These are phyloP conservation scores for Drosophila nr. perissopoda DNA, from an alignment of 2,888 invertebrate species.

Conservation along the genomic window DNA sequence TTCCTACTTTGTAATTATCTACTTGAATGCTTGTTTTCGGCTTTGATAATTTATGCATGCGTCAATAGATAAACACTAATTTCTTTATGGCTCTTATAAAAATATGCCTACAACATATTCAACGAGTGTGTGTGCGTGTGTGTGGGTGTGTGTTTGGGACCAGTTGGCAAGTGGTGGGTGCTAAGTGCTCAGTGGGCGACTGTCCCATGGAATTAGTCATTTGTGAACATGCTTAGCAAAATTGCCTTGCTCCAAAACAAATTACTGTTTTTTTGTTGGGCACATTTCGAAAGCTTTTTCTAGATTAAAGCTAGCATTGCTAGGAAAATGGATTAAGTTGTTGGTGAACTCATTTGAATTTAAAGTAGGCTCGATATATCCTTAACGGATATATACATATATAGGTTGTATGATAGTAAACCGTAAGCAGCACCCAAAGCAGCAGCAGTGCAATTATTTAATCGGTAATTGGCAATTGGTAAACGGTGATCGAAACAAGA, in stretches of 20 bases:
- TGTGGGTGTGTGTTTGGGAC: conserved; percentile 5
- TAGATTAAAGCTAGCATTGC: background rate
- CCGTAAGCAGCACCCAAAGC: background rate
- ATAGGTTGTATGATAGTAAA: background rate
- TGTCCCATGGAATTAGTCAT: conserved; percentile 21
- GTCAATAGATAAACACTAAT: conserved; percentile 53
- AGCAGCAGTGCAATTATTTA: background rate
- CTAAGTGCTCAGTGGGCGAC: background rate
- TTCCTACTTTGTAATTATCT: conserved; percentile 67
- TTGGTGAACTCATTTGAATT: background rate
- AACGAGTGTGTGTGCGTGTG: background rate
- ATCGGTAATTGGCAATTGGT: background rate
- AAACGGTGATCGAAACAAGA: background rate
- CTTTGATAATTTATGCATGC: conserved; percentile 53
- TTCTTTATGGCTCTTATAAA: conserved; percentile 35
- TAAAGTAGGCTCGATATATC: background rate
- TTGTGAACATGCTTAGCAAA: conserved; percentile 5
- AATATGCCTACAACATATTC: background rate
- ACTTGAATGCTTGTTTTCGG: conserved; percentile 57
- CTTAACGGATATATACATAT: background rate
- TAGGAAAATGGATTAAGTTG: background rate
- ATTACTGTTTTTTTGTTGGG: background rate
- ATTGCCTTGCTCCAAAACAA: background rate
- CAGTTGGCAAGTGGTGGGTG: background rate
- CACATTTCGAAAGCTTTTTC: background rate